Evolutionary conservation across 2,888 invertebrate species (phyloP), one percentile per base, ranked within the genome.

Genomic region (Pegoplata infirma): DNA sequence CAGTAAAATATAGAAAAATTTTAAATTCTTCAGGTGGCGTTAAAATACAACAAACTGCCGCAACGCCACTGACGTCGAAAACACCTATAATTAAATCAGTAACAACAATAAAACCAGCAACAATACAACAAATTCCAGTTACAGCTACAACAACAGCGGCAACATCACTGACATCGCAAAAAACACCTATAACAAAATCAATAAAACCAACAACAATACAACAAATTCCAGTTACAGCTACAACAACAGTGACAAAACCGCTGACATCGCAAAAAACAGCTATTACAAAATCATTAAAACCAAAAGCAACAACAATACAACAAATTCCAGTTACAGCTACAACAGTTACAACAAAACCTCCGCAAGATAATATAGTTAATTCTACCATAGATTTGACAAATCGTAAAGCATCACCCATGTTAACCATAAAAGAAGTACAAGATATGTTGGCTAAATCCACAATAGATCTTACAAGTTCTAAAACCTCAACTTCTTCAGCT

Each of bases 381-480:
- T 10, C 32, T 32, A 32, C 32, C 10, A 10, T 32, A 32, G 32
- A 32, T 32, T 32, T 32, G 3, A 32, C 32, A 32, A 49, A 49
- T 7, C 8, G 6, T 4, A 17, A 10, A 16, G 10, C 17, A 49
- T 3, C 19, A 16, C 49, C 12, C 0, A 36, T 21, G 16, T 44
- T 64, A 59, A 69, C 58, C 4, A 56, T 76, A 21, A 40, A 75
- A 61, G 63, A 72, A 49, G 73, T 64, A 0, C 68, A 74, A 36
- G 58, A 67, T 19, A 63, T 66, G 58, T 55, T 53, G 32, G 12
- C 53, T 28, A 51, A 68, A 36, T 19, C 55, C 5, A 10, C 17
- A 14, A n/a, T 40, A 53, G 63, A 32, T 59, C n/a, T 44, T 5
- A 19, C 58, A 7, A 21, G 12, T 6, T 2, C 63, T 7, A 55